Base-by-base conservation (phyloP, 2,113 vertebrate species). In the Boleophthalmus pectinirostris region DNA sequence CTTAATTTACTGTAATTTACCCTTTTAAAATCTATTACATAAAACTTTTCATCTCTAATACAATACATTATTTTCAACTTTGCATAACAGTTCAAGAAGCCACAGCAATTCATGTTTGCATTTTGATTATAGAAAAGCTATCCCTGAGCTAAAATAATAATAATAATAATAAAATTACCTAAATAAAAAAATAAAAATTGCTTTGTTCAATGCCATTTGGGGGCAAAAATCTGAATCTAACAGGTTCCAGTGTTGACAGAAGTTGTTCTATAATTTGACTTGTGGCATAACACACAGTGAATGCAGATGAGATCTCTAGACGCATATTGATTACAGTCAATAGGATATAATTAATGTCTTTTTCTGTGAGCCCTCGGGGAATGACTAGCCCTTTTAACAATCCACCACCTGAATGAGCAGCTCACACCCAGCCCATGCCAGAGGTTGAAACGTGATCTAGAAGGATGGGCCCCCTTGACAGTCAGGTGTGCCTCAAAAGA, bases 321-420 rank as follows among this genome's bases (percentile, higher is more conserved):
- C 81, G 45, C 58, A 80, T 78, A 81, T 87, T 85, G 73, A 89
- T 81, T 84, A 79, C n/a, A n/a, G n/a, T n/a, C 81, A 81, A 45
- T 72, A 77, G 69, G 46, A 25, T 68, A 14, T 72, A 75, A 86
- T 51, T 72, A 35, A 65, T 81, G 72, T 78, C 56, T 7, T 63
- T 46, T 84, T 57, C 46, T 73, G 73, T 74, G 77, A 45, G 53
- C 61, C 38, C 68, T 49, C 0, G 29, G 66, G 71, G 78, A 18
- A 43, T 38, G 23, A 33, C 29, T 11, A 60, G 5, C 46, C 16
- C 18, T 51, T 82, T 72, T 69, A 43, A 66, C 43, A 43, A 60
- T 80, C 57, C 58, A 21, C 49, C 6, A 54, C 23, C 29, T 23
- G 24, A 66, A n/a, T 61, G 24, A 79, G 49, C 12, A 4, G 43